phyloP scores from a whole-genome alignment of 2,797 vertebrate genomes.

The Lepus oiostolus region DNA sequence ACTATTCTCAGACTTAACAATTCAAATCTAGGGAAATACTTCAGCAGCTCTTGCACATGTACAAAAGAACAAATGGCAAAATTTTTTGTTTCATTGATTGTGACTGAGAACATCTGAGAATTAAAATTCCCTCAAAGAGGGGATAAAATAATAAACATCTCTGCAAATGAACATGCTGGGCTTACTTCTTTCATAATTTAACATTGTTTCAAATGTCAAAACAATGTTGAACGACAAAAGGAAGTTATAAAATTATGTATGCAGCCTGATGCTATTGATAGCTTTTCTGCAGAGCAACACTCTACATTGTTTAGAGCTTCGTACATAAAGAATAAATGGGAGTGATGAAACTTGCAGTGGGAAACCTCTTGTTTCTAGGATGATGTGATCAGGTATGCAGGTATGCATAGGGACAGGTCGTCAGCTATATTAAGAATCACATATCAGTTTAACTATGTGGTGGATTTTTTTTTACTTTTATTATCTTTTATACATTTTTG shows the following conservation, averaged over 20 bases:
- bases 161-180: neutral
- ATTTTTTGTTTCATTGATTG: neutral
- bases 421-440: neutral
- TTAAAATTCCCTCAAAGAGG: constrained; percentile 1
- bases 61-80: neutral
- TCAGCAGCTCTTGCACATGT: neutral
- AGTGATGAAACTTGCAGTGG: neutral
- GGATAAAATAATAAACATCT: neutral
- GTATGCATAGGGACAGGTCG: neutral
- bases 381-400: neutral
- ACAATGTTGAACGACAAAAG: neutral
- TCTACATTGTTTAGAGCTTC: neutral
- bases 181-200: neutral
- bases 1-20: neutral
- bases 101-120: neutral
- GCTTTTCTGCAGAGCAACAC: neutral
- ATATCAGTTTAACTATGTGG: neutral
- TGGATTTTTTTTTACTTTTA: neutral
- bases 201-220: constrained; percentile 12
- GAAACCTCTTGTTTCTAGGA: neutral
- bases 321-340: neutral
- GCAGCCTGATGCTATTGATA: neutral
- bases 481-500: neutral
- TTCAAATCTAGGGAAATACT: neutral
- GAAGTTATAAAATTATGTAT: neutral